phyloP scores from a whole-genome alignment of 2,888 invertebrate species.

The Cinara cedri region DNA sequence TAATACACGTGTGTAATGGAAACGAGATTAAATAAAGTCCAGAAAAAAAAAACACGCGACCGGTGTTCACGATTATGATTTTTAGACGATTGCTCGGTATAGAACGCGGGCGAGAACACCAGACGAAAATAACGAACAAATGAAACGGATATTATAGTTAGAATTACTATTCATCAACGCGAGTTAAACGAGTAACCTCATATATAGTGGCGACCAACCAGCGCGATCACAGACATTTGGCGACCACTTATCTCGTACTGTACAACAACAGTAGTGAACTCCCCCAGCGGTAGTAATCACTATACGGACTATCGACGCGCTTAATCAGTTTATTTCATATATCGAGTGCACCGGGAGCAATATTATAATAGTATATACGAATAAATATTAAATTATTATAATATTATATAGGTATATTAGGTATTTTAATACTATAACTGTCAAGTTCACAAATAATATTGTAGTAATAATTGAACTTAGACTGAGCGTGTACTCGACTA shows the following conservation, averaged over 20 bases:
- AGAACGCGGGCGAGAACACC: neutral
- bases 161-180: conserved; percentile 49
- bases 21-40: neutral
- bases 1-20: neutral
- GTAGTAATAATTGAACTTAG: no score
- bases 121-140: conserved; percentile 24
- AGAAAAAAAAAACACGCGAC: neutral
- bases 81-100: neutral
- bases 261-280: conserved; percentile 1
- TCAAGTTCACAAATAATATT: no score
- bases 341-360: conserved; percentile 1
- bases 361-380: neutral
- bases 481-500: no score
- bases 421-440: no score
- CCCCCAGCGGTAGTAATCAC: conserved; percentile 29
- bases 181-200: conserved; percentile 44
- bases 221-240: conserved; percentile 44
- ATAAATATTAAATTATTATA: no score
- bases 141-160: conserved; percentile 31
- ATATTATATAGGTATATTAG: no score
- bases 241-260: conserved; percentile 46
- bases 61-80: no score
- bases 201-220: conserved; percentile 37
- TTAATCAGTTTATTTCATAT: conserved; percentile 21
- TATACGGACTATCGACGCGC: neutral